phyloP scores from a whole-genome alignment of 2,113 vertebrate species.

The Anhinga anhinga region DNA sequence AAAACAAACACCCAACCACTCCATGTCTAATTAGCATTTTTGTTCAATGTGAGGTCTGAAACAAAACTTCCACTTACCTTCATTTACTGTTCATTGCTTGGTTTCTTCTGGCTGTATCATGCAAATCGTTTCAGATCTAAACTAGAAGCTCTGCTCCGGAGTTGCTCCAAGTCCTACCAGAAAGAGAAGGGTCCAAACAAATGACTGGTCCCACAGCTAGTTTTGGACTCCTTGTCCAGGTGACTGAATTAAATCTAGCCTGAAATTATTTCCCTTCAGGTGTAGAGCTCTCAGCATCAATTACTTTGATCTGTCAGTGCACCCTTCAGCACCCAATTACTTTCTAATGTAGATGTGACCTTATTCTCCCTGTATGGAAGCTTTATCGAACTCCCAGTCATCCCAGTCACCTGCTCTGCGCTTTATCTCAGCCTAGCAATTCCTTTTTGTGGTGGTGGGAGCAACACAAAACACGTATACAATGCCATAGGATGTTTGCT shows the following conservation, averaged over 20 bases:
- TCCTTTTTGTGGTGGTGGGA: neutral
- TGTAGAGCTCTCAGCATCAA: neutral
- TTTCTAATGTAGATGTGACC: neutral
- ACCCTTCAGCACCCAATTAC: neutral
- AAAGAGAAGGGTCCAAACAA: neutral
- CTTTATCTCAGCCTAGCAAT: neutral
- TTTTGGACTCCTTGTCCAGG: neutral
- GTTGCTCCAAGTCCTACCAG: neutral
- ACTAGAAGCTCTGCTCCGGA: neutral
- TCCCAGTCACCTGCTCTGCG: neutral
- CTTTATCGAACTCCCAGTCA: neutral
- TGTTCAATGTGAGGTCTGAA: neutral
- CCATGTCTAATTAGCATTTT: neutral
- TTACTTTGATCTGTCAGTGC: neutral
- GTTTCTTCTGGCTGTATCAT: neutral
- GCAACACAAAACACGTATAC: neutral
- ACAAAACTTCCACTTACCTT: neutral
- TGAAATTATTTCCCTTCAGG: neutral
- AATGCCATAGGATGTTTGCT: neutral
- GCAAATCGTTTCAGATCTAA: neutral
- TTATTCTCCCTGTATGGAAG: neutral
- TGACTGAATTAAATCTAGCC: neutral
- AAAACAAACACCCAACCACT: neutral
- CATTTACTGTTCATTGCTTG: neutral
- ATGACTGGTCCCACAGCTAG: neutral